Conservation (phyloP, 2,113 vertebrate genomes). For the Syrrhaptes paradoxus region DNA sequence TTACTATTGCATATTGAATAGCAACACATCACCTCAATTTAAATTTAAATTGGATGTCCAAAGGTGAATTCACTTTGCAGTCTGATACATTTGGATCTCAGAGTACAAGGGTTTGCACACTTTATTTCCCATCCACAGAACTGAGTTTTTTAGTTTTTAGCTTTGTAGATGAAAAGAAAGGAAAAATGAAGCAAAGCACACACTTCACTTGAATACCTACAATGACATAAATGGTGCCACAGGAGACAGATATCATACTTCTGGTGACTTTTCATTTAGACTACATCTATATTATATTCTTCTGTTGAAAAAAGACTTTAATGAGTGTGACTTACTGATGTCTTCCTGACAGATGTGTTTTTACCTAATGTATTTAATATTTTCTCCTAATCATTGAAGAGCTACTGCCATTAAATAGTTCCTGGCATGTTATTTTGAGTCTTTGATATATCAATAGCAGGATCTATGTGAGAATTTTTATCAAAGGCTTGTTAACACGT, state of each 20-base stretch:
- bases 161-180: conserved; percentile 7
- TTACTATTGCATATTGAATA: neutral
- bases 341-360: neutral
- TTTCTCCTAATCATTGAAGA: neutral
- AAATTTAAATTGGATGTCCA: conserved; percentile 10
- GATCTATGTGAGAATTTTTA: neutral
- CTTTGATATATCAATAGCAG: neutral
- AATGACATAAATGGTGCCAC: conserved; percentile 7
- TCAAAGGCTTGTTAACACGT: neutral
- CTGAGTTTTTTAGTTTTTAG: neutral
- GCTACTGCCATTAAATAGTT: neutral
- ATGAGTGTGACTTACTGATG: neutral
- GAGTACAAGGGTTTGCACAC: neutral
- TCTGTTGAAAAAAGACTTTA: neutral
- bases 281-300: neutral
- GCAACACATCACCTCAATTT: neutral
- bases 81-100: neutral
- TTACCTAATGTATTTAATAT: neutral
- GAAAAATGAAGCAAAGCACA: neutral
- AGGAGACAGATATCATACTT: neutral
- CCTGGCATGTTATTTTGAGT: neutral
- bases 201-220: neutral
- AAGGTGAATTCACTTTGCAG: neutral
- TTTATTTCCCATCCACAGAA: neutral
- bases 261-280: neutral